phyloP scores from a whole-genome alignment of 1,140 invertebrate species.

The Arctopsyche grandis region DNA sequence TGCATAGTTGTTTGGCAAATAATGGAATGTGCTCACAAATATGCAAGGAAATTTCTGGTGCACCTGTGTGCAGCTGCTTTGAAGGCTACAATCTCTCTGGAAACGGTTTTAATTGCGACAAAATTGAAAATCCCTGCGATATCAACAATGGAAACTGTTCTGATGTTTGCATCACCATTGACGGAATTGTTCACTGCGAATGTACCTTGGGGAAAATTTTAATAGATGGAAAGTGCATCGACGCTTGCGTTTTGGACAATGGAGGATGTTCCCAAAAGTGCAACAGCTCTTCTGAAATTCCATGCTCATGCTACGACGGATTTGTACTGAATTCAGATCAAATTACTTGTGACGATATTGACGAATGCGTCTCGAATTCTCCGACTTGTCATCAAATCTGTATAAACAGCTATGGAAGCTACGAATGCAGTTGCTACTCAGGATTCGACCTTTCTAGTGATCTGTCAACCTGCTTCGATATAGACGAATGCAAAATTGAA shows the following conservation, averaged over 20 bases:
- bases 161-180: conserved; percentile 78
- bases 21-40: conserved; percentile 7
- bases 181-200: conserved; percentile 70
- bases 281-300: conserved; percentile 33
- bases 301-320: conserved; percentile 11
- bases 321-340: conserved; percentile 21
- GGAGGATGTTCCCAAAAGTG: conserved; percentile 65
- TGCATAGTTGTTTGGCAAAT: conserved; percentile 60
- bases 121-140: conserved; percentile 72
- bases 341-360: conserved; percentile 69
- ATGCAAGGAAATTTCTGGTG: conserved; percentile 79
- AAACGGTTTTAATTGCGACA: conserved; percentile 71
- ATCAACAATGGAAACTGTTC: conserved; percentile 81
- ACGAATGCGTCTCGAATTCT: conserved; percentile 81
- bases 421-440: conserved; percentile 75
- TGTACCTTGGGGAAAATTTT: conserved; percentile 58
- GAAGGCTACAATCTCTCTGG: conserved; percentile 66
- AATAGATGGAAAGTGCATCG: conserved; percentile 56
- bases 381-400: conserved; percentile 77
- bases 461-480: conserved; percentile 67
- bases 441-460: conserved; percentile 71
- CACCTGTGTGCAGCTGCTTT: conserved; percentile 78
- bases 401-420: conserved; percentile 78
- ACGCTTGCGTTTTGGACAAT: conserved; percentile 62
- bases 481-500: conserved; percentile 75